Conservation (phyloP, 2,888 invertebrate genomes). For the Hemithea aestivaria region DNA sequence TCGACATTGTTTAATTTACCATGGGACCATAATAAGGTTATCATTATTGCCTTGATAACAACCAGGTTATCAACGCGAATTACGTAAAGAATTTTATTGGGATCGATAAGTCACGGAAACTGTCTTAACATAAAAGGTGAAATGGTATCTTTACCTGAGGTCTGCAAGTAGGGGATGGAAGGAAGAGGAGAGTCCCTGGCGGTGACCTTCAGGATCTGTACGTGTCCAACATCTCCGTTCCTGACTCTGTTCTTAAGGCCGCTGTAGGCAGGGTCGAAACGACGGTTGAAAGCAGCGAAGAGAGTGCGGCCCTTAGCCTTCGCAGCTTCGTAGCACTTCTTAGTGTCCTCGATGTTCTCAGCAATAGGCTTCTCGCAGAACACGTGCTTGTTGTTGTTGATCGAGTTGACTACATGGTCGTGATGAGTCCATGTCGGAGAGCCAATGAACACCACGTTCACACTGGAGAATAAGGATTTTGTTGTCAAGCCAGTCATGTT, state of each 20-base stretch:
- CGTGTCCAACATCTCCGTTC: conserved; percentile 80
- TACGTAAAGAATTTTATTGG: no score
- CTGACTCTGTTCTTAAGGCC: conserved; percentile 69
- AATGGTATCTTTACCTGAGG: conserved; percentile 63
- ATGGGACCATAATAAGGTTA: no score
- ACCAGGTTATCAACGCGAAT: no score
- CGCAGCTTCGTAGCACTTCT: conserved; percentile 79
- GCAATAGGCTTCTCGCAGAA: conserved; percentile 86
- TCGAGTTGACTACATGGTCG: conserved; percentile 70
- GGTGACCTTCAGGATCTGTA: conserved; percentile 81
- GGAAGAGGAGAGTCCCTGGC: conserved; percentile 83
- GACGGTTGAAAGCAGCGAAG: conserved; percentile 83
- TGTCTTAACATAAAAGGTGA: neutral
- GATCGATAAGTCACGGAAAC: no score
- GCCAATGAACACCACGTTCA: conserved; percentile 69
- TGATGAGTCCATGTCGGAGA: conserved; percentile 81
- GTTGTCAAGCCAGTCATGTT: no score
- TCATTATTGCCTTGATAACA: no score
- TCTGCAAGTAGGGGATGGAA: conserved; percentile 78
- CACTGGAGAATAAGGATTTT: conserved; percentile 20
- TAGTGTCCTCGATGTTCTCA: conserved; percentile 70
- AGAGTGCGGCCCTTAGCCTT: conserved; percentile 73
- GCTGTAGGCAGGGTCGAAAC: conserved; percentile 82
- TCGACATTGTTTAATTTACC: no score
- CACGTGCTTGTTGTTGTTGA: conserved; percentile 80